Percentiles rank a stretch among this genome's conserved stretches.
Evolutionary conservation across 1,140 invertebrate genomes (phyloP).

Genomic region (Papilio helenus): DNA sequence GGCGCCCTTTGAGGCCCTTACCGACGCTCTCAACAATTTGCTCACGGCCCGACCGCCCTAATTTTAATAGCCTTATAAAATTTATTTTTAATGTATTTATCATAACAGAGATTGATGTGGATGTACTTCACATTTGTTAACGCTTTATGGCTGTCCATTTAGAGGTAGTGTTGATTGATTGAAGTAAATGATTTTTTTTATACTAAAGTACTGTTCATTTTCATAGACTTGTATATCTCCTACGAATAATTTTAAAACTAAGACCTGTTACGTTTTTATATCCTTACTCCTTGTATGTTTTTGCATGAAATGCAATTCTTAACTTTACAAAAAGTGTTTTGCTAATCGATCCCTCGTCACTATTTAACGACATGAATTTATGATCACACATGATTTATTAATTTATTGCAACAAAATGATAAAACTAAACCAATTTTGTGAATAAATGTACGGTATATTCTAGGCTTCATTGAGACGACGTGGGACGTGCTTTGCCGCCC

Average conservation of each 20-base stretch:
- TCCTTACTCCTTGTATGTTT: background rate
- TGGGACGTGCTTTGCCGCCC: constrained; percentile 56
- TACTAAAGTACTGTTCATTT: background rate
- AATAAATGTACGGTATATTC: background rate
- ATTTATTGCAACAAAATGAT: too few species aligned
- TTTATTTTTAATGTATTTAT: constrained; percentile 83
- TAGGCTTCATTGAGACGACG: constrained; percentile 51
- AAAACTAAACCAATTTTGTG: background rate
- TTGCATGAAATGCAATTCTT: background rate
- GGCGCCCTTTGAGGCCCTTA: constrained; percentile 69
- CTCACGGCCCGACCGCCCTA: constrained; percentile 79
- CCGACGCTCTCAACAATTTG: constrained; percentile 79
- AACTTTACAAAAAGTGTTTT: too few species aligned
- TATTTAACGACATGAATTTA: too few species aligned
- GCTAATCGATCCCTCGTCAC: too few species aligned
- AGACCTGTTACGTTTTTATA: too few species aligned
- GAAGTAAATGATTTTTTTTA: constrained; percentile 18
- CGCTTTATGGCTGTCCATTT: constrained; percentile 13
- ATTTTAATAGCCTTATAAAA: constrained; percentile 83
- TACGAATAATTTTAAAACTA: background rate
- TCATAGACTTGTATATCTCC: background rate
- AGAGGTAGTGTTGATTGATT: constrained; percentile 20
- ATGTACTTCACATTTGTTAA: constrained; percentile 42
- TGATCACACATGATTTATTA: too few species aligned
- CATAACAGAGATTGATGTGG: constrained; percentile 62